Percentiles rank a stretch among this genome's conserved stretches.
Evolutionary conservation across 2,797 vertebrate species (phyloP).

Genomic region (Manis crassicaudata): DNA sequence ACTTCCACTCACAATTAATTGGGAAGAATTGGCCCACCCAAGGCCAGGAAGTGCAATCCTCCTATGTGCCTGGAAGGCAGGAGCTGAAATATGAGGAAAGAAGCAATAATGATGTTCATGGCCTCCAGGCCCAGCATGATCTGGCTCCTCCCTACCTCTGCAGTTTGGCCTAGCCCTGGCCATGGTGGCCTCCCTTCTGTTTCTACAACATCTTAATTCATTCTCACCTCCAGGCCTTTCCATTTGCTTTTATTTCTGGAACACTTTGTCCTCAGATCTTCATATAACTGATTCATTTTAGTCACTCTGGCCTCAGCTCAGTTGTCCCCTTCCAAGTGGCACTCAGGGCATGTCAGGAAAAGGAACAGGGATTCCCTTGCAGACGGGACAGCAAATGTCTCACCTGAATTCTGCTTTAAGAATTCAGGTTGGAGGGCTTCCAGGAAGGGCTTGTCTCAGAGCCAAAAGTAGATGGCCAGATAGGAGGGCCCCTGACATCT

Average conservation of each 20-base stretch:
- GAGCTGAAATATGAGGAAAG: background rate
- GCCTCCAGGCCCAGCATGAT: background rate
- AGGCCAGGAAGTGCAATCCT: background rate
- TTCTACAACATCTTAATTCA: background rate
- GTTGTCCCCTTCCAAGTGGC: background rate
- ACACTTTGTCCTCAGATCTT: background rate
- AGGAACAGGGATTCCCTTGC: background rate
- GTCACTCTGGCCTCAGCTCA: background rate
- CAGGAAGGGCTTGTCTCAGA: background rate
- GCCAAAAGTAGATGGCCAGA: background rate
- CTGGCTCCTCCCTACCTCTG: background rate
- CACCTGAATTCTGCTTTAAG: background rate
- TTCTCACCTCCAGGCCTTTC: background rate
- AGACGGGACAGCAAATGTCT: background rate
- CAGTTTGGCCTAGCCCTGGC: background rate
- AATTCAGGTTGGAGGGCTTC: background rate
- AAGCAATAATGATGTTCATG: background rate
- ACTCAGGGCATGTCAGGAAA: background rate
- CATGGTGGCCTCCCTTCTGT: background rate
- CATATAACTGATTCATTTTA: background rate
- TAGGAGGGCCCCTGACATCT: background rate
- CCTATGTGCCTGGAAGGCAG: background rate
- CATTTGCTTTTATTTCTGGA: slow-evolving; percentile 1
- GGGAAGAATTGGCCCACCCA: background rate
- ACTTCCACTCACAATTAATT: background rate